These are phyloP conservation scores for Enteromius anoplus DNA, from an alignment of 2,797 vertebrate species.

Conservation along the genomic window DNA sequence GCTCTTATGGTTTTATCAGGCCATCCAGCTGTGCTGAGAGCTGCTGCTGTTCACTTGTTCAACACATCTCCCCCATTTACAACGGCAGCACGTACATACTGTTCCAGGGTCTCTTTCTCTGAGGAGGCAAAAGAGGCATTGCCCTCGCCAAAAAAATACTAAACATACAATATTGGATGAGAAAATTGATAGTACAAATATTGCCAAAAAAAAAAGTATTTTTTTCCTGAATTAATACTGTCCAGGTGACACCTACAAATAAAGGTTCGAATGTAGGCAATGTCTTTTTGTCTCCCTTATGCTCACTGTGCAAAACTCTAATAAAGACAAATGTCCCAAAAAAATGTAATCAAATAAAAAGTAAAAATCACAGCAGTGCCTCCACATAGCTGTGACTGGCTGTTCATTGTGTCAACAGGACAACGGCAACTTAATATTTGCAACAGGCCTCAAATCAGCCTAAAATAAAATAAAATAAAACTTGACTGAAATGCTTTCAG, in stretches of 20 bases:
- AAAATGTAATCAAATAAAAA: background rate
- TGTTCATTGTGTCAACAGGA: background rate
- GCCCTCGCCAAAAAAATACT: background rate
- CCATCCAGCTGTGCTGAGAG: constrained; percentile 48
- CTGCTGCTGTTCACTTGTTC: constrained; percentile 1
- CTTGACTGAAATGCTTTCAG: background rate
- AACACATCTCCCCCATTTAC: constrained; percentile 24
- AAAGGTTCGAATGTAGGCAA: background rate
- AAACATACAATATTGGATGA: background rate
- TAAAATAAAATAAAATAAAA: too few relatives aligned
- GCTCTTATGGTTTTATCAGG: constrained; percentile 39
- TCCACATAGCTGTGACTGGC: background rate
- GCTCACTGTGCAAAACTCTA: background rate
- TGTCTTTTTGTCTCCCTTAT: background rate
- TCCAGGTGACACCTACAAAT: too few relatives aligned
- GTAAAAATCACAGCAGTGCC: background rate
- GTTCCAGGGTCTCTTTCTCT: background rate
- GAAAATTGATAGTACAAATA: background rate
- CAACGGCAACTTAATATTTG: background rate
- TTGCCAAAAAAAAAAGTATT: background rate
- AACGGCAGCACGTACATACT: constrained; percentile 2
- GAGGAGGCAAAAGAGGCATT: background rate
- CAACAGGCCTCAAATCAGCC: background rate
- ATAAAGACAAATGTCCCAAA: background rate
- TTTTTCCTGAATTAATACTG: too few relatives aligned